Conservation (phyloP, 1,140 invertebrate genomes). For the Drosophila grimshawi region DNA sequence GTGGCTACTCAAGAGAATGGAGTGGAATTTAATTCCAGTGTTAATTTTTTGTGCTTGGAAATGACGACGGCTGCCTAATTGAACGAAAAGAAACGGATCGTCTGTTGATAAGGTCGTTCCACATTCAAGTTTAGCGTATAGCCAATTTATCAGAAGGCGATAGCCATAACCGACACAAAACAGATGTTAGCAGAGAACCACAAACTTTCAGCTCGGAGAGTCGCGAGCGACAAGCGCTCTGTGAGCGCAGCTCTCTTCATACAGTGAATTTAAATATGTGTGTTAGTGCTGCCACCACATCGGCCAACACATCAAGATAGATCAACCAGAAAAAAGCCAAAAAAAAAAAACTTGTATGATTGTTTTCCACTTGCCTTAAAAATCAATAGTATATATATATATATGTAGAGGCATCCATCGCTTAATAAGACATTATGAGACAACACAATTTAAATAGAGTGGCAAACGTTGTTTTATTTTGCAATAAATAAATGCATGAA, state of each 20-base stretch:
- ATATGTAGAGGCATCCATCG: too few relatives aligned
- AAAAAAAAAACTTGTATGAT: too few relatives aligned
- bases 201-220: background rate
- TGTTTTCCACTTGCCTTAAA: too few relatives aligned
- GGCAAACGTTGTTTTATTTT: too few relatives aligned
- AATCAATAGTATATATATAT: too few relatives aligned
- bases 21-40: conserved; percentile 2
- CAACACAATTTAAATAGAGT: too few relatives aligned
- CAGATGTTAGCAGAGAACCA: conserved; percentile 10
- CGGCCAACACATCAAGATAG: too few relatives aligned
- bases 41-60: conserved; percentile 19
- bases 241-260: background rate
- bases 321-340: too few relatives aligned
- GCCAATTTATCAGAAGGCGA: conserved; percentile 42
- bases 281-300: too few relatives aligned
- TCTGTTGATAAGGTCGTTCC: conserved; percentile 14
- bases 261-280: background rate
- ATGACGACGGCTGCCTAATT: conserved; percentile 23
- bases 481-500: too few relatives aligned
- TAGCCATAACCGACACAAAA: conserved; percentile 38
- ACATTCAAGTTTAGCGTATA: conserved; percentile 20
- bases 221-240: background rate
- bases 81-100: conserved; percentile 26
- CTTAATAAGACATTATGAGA: too few relatives aligned
- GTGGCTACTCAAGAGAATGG: conserved; percentile 1